A percentile compares a stretch with the other conserved stretches of the same genome.
These are phyloP conservation scores for Trachelipus rathkii DNA, from an alignment of 1,140 invertebrate genomes.

Conservation along the genomic window DNA sequence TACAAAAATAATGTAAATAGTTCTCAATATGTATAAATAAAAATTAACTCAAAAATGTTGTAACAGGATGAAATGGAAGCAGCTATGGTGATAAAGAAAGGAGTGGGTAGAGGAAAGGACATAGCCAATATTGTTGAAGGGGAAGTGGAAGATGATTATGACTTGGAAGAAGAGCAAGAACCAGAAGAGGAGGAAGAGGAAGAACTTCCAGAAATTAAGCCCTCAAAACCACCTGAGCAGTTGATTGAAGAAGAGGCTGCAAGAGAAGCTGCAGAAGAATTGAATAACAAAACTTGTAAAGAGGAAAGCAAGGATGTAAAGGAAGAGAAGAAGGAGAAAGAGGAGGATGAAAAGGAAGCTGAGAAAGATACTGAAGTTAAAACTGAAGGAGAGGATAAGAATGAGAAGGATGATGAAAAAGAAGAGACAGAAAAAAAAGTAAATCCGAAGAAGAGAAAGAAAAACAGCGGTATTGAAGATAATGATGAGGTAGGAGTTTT, in stretches of 20 bases:
- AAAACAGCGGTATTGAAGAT: conserved; percentile 29
- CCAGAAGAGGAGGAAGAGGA: conserved; percentile 26
- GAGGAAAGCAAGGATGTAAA: conserved; percentile 34
- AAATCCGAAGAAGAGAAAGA: conserved; percentile 55
- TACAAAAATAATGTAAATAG: too few species aligned
- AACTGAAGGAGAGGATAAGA: conserved; percentile 11
- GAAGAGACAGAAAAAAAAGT: conserved; percentile 56
- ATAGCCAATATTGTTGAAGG: conserved; percentile 82
- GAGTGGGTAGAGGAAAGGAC: conserved; percentile 78
- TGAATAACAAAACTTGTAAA: conserved; percentile 10
- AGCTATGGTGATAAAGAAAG: conserved; percentile 62
- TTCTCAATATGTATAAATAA: too few species aligned
- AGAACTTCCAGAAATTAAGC: conserved; percentile 34
- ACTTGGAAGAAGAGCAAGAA: conserved; percentile 40
- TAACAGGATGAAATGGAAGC: conserved; percentile 64
- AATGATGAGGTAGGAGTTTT: conserved; percentile 25
- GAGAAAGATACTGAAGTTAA: conserved; percentile 25
- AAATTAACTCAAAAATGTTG: too few species aligned
- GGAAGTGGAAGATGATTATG: conserved; percentile 38
- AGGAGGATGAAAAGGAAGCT: conserved; percentile 27
- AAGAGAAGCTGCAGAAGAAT: conserved; percentile 31
- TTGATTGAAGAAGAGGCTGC: conserved; percentile 37
- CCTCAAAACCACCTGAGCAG: conserved; percentile 18
- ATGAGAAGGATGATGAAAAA: conserved; percentile 33
- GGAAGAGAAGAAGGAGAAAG: conserved; percentile 24